phyloP scores from a whole-genome alignment of 2,888 invertebrate species.

The Hirtodrosophila alboralis region DNA sequence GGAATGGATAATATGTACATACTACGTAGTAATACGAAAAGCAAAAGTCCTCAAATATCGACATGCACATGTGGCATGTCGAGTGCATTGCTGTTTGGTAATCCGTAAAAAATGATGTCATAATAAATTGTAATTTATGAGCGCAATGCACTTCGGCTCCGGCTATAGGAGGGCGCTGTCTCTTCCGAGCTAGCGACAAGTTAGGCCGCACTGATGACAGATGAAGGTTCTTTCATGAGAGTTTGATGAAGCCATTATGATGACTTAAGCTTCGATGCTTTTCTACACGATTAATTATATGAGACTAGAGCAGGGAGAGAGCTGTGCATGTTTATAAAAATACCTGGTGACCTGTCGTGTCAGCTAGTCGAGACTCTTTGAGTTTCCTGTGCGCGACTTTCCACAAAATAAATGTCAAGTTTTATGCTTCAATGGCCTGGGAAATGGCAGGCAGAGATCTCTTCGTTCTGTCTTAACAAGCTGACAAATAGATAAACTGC shows the following conservation, averaged over 20 bases:
- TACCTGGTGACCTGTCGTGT: slow-evolving; percentile 65
- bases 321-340: slow-evolving; percentile 53
- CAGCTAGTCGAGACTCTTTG: slow-evolving; percentile 36
- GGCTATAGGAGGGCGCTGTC: slow-evolving; percentile 1
- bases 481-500: slow-evolving; percentile 76
- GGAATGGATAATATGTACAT: slow-evolving; percentile 1
- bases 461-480: slow-evolving; percentile 46
- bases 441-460: slow-evolving; percentile 45
- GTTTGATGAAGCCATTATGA: slow-evolving; percentile 63
- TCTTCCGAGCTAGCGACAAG: slow-evolving; percentile 46
- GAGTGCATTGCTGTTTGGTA: slow-evolving; percentile 66
- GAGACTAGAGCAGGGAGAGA: slow-evolving; percentile 13
- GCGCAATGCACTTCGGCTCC: slow-evolving; percentile 48
- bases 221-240: slow-evolving; percentile 62
- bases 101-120: slow-evolving; percentile 79
- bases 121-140: slow-evolving; percentile 79
- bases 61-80: slow-evolving; percentile 55
- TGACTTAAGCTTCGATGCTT: slow-evolving; percentile 62
- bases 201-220: slow-evolving; percentile 65
- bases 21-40: slow-evolving; percentile 7
- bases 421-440: slow-evolving; percentile 74
- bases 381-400: slow-evolving; percentile 60
- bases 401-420: slow-evolving; percentile 56
- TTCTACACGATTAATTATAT: slow-evolving; percentile 70
- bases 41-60: slow-evolving; percentile 53